phyloP scores from a whole-genome alignment of 2,888 invertebrate species.

The Alsophila aescularia region DNA sequence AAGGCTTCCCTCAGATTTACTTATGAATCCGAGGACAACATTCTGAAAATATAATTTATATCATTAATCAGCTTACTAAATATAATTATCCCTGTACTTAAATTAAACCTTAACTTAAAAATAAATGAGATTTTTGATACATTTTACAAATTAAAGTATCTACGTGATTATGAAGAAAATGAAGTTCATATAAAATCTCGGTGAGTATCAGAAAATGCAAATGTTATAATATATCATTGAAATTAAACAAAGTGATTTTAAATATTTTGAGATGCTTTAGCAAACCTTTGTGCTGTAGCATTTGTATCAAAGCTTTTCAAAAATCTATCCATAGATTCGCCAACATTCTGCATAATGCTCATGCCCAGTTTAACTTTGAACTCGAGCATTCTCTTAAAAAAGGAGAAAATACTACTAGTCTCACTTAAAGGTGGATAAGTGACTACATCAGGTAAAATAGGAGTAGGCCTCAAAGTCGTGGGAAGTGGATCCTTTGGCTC shows the following conservation, averaged over 20 bases:
- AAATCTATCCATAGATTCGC: slow-evolving; percentile 87
- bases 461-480: slow-evolving; percentile 48
- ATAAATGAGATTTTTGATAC: slow-evolving; percentile 17
- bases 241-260: slow-evolving; percentile 2
- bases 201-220: slow-evolving; percentile 17
- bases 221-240: background rate
- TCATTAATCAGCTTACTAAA: slow-evolving; percentile 1
- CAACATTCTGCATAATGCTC: slow-evolving; percentile 87
- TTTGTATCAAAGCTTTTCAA: slow-evolving; percentile 83
- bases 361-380: slow-evolving; percentile 88
- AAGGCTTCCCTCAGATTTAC: slow-evolving; percentile 72
- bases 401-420: slow-evolving; percentile 80
- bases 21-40: slow-evolving; percentile 66
- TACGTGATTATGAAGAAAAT: background rate
- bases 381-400: slow-evolving; percentile 87
- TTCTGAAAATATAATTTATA: slow-evolving; percentile 75
- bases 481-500: slow-evolving; percentile 45
- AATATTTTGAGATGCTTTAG: slow-evolving; percentile 54
- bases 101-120: slow-evolving; percentile 14
- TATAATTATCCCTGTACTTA: slow-evolving; percentile 39
- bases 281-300: slow-evolving; percentile 51
- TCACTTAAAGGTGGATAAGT: slow-evolving; percentile 71
- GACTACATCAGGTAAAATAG: slow-evolving; percentile 63
- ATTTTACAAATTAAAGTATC: background rate
- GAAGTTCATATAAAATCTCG: background rate